Evolutionary conservation across 2,797 vertebrate genomes (phyloP).

Genomic region (Enteromius argenteus): DNA sequence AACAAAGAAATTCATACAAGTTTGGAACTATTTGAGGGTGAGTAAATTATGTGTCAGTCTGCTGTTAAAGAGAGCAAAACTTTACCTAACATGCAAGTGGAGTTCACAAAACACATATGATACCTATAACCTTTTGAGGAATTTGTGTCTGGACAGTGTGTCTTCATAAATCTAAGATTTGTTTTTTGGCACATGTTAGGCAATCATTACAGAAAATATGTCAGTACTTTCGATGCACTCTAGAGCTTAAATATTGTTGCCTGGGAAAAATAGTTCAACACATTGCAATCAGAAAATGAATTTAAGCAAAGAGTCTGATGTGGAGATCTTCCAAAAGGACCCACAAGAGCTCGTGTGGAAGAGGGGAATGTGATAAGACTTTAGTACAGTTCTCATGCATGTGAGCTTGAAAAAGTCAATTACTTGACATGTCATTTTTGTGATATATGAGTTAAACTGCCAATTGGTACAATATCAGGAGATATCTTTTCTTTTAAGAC

Average conservation of each 20-base stretch:
- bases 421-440: conserved; percentile 1
- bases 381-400: conserved; percentile 36
- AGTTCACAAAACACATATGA: not conserved
- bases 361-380: conserved; percentile 4
- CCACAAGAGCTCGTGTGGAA: conserved; percentile 12
- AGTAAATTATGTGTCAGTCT: not conserved
- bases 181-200: conserved; percentile 4
- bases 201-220: conserved; percentile 10
- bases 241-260: conserved; percentile 33
- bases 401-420: conserved; percentile 7
- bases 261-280: not conserved
- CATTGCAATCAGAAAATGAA: not conserved
- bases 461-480: conserved; percentile 18
- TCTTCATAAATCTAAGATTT: conserved; percentile 5
- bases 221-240: conserved; percentile 34
- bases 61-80: not conserved
- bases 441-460: not conserved
- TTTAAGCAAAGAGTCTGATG: not conserved
- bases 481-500: not conserved
- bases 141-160: conserved; percentile 18
- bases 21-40: too few relatives aligned
- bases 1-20: too few relatives aligned
- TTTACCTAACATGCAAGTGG: not conserved
- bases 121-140: conserved; percentile 12
- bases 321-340: conserved; percentile 23